phyloP scores from a whole-genome alignment of 2,888 invertebrate genomes.

The Cheilosia impressa region DNA sequence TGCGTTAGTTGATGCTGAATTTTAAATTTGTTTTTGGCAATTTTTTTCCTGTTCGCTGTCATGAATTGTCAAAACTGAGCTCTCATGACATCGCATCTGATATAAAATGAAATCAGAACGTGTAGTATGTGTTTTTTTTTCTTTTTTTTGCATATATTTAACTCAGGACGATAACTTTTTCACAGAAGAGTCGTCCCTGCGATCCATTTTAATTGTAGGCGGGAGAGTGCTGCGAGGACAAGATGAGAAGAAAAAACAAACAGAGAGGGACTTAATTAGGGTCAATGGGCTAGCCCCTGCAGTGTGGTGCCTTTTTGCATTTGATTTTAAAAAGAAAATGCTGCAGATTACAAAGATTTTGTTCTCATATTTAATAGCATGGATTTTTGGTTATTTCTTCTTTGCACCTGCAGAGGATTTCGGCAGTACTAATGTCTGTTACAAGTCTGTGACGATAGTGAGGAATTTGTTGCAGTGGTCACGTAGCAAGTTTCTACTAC shows the following conservation, averaged over 20 bases:
- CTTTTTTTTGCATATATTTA: neutral
- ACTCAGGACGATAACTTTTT: conserved; percentile 28
- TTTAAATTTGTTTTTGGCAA: conserved; percentile 46
- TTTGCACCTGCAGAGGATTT: neutral
- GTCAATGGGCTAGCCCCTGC: conserved; percentile 15
- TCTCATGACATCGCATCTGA: conserved; percentile 49
- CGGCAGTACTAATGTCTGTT: neutral
- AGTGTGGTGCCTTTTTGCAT: conserved; percentile 8
- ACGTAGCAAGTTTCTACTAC: neutral
- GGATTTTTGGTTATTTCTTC: neutral
- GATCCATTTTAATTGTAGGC: conserved; percentile 23
- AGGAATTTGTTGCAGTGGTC: neutral
- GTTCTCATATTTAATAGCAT: neutral
- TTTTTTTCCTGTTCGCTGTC: conserved; percentile 43
- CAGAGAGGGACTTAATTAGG: conserved; percentile 37
- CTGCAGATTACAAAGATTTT: neutral
- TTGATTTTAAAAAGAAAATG: neutral
- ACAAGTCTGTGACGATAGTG: too few relatives aligned
- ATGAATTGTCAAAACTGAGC: conserved; percentile 46
- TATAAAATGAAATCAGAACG: conserved; percentile 35
- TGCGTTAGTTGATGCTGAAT: conserved; percentile 22
- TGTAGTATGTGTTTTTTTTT: conserved; percentile 22
- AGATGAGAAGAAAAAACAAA: neutral
- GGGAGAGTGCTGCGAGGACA: neutral
- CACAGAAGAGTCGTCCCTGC: conserved; percentile 17